Evolutionary conservation across 2,888 invertebrate genomes (phyloP), one percentile per base, ranked within the genome.

Genomic region (Scaptomyza reducta): DNA sequence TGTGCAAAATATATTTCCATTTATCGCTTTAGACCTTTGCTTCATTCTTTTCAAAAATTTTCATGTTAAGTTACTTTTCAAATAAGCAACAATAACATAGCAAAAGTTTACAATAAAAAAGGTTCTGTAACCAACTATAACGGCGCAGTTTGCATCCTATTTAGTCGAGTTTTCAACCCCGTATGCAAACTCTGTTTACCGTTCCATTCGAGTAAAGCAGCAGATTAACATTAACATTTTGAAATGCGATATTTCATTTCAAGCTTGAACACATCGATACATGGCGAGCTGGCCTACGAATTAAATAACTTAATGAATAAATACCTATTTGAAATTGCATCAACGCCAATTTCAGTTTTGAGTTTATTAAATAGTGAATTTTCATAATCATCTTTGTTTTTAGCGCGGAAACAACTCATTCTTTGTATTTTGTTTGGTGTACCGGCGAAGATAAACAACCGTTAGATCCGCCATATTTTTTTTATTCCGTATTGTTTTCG

Each of bases 401-500:
- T 2, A 60, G 16, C 7, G 13, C 11, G n/a, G 13, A 6, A 1
- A 18, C 1, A 18, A 35, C 3, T 6, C 3, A 14, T 3, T 14
- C 3, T 41, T 42, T 22, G 9, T 11, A 9, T 9, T 29, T 29
- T 29, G 6, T 6, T 35, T 9, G 9, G 6, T 25, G 10, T 13
- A 2, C 18, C 40, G 45, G 14, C 6, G 7, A 13, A 1, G 13
- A 10, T 18, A 2, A 13, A 70, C 46, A 59, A 74, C 74, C 71
- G 76, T 74, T 74, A 74, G 38, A 16, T 56, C 40, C 18, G 45
- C 74, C 74, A 74, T 69, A 9, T 50, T 60, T 10, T 41, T 47
- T 42, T 14, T 18, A 0, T 9, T 7, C 7, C 11, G 22, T 25
- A 13, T 9, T 7, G 18, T 40, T 11, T 42, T 6, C 1, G 7